Base-by-base conservation (phyloP, 2,888 invertebrate species). In the Euzophera pinguis region DNA sequence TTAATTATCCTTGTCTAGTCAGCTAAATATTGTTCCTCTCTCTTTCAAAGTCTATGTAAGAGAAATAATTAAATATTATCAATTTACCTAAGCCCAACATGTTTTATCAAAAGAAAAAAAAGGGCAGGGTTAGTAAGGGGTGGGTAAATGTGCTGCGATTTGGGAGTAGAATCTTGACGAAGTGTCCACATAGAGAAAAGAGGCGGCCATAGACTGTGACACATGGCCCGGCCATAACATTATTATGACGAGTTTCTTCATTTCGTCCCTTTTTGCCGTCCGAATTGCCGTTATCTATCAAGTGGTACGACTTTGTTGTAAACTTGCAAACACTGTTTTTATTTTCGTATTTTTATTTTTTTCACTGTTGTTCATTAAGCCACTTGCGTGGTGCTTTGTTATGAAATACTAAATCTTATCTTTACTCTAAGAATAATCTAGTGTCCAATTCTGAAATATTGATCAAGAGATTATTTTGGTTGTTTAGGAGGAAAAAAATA, bases 191-290 rank as follows among this genome's bases (percentile, higher is more conserved):
- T 67, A 10, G 71, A 66, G 60, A 60, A 64, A 64, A 56, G 56
- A 68, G 62, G 65, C 61, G 57, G 58, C 63, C 60, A 60, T 63
- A 67, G 63, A 54, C 61, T 67, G 74, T 77, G 81, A 81, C 79
- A 77, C 70, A 76, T 78, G 78, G 75, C 75, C 60, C 64, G 72
- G 69, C 73, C 71, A 72, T 80, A 75, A 78, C 69, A 71, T 73
- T 80, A 75, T 76, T 73, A 77, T 75, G 75, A 77, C 71, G 71
- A 71, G 72, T 76, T 74, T 73, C 77, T 80, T 78, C 76, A 78
- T 77, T 73, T 70, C 61, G 71, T 70, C 75, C 71, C 74, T 76
- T 22, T 78, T 75, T 76, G 69, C 73, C 68, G 65, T 53, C 58
- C 68, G 67, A 66, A 78, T 76, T 67, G 68, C 73, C 55, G 73